Conservation (phyloP, 2,888 invertebrate genomes). For the Flexamia atlantica region DNA sequence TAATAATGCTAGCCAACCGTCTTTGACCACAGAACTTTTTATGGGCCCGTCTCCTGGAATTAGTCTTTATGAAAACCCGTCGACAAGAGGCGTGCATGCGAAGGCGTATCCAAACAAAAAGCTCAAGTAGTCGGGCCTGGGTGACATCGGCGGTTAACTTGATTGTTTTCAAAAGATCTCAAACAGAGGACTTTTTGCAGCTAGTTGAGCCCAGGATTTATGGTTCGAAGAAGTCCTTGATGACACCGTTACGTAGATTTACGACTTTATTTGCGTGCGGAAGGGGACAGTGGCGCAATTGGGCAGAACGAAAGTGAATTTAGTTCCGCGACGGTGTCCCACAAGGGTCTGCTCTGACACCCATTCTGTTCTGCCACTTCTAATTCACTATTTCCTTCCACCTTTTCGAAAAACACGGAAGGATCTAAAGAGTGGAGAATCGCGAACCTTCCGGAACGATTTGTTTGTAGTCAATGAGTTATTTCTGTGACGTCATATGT, state of each 20-base stretch:
- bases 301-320: slow-evolving; percentile 49
- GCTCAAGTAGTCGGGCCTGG: not conserved
- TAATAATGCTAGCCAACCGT: too few relatives aligned
- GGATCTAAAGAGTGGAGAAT: not conserved
- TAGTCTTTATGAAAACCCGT: too few relatives aligned
- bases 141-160: not conserved
- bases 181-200: slow-evolving; percentile 23
- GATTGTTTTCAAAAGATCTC: slow-evolving; percentile 4
- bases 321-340: slow-evolving; percentile 46
- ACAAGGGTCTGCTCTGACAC: not conserved
- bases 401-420: slow-evolving; percentile 25
- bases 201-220: not conserved
- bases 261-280: slow-evolving; percentile 49
- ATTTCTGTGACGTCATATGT: too few relatives aligned
- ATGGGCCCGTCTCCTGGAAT: too few relatives aligned
- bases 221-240: slow-evolving; percentile 41
- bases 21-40: too few relatives aligned
- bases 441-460: not conserved
- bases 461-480: not conserved
- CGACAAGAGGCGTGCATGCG: too few relatives aligned
- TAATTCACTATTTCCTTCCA: slow-evolving; percentile 31
- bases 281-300: slow-evolving; percentile 46
- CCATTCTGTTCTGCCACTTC: slow-evolving; percentile 33
- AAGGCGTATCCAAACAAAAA: not conserved
- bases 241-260: slow-evolving; percentile 56